These are phyloP conservation scores for Sinohyriopsis cumingii DNA, from an alignment of 2,888 invertebrate genomes.

Conservation along the genomic window DNA sequence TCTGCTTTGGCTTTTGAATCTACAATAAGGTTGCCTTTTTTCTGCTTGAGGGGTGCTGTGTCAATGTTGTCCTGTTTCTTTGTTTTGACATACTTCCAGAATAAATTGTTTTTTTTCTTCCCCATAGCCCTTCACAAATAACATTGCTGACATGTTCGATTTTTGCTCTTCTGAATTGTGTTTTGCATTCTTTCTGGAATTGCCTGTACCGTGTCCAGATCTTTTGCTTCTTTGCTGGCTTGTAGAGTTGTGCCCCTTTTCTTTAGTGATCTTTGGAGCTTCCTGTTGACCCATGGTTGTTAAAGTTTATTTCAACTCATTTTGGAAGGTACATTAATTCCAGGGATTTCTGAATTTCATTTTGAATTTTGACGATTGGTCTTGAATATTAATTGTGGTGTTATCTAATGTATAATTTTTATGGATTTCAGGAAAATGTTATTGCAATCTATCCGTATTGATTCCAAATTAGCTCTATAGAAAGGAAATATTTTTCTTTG, in stretches of 20 bases:
- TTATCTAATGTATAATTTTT: no score
- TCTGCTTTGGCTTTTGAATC: constrained; percentile 2
- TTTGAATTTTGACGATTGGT: no score
- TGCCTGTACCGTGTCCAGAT: constrained; percentile 1
- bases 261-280: constrained; percentile 4
- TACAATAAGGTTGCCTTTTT: not conserved
- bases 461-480: constrained; percentile 21
- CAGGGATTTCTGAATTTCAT: no score
- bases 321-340: constrained; percentile 10
- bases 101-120: constrained; percentile 5
- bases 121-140: constrained; percentile 2
- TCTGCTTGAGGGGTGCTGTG: constrained; percentile 1
- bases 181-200: constrained; percentile 6
- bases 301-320: constrained; percentile 6
- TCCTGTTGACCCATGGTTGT: constrained; percentile 13
- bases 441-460: not conserved
- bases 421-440: no score
- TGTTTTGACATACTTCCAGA: constrained; percentile 8
- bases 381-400: no score
- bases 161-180: constrained; percentile 1
- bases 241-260: constrained; percentile 23
- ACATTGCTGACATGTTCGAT: not conserved
- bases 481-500: constrained; percentile 17
- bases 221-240: constrained; percentile 10
- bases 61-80: constrained; percentile 3